Conservation (phyloP, 2,113 vertebrate genomes). For the Diglossa brunneiventris region DNA sequence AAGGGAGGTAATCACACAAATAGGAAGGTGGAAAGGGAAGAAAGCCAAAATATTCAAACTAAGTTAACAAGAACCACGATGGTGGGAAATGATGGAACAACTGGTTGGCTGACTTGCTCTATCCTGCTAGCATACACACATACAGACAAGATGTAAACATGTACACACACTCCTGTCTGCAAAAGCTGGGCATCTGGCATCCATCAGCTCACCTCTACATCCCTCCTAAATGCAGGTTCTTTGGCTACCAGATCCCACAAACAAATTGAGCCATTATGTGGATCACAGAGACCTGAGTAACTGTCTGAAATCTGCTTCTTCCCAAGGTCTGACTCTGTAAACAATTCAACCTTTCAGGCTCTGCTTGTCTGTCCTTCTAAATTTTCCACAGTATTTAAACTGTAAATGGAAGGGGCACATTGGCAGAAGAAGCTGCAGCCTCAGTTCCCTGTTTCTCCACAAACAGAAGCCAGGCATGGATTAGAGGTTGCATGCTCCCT, state of each 20-base stretch:
- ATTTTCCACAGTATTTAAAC: background rate
- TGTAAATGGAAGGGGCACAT: background rate
- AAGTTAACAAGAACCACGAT: background rate
- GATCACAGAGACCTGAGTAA: background rate
- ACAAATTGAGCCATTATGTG: background rate
- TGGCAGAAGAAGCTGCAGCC: background rate
- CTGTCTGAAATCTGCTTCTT: background rate
- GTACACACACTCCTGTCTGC: background rate
- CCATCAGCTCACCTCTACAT: background rate
- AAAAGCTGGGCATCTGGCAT: background rate
- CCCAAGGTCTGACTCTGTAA: background rate
- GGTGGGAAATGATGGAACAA: background rate
- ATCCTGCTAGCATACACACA: background rate
- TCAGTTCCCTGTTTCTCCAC: background rate
- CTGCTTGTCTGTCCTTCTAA: background rate
- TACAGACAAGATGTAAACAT: background rate
- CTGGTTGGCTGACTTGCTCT: background rate
- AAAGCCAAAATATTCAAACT: background rate
- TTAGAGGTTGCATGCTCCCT: background rate
- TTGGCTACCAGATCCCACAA: background rate
- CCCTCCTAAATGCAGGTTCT: background rate
- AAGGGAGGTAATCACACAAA: background rate
- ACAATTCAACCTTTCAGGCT: background rate
- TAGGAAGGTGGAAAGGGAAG: background rate
- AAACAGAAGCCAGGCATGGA: background rate